Percentiles rank a stretch among this genome's conserved stretches.
Conservation (phyloP, 2,888 invertebrate genomes). For the Apotomis betuletana region DNA sequence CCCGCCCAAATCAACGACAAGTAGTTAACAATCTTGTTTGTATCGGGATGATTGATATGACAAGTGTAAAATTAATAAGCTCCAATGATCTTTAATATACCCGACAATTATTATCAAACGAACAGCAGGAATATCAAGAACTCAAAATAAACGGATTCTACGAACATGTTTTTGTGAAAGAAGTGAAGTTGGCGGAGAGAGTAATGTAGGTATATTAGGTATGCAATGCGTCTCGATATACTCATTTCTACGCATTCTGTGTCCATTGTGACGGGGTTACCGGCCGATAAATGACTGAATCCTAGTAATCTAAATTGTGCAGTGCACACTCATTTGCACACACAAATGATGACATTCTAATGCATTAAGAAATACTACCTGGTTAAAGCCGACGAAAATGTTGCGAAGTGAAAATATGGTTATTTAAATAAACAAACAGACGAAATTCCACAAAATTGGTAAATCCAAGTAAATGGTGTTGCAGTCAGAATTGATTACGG, state of each 20-base stretch:
- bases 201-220: no score
- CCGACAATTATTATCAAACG: neutral
- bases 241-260: slow-evolving; percentile 24
- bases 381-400: no score
- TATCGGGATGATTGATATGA: slow-evolving; percentile 21
- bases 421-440: no score
- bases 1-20: slow-evolving; percentile 3
- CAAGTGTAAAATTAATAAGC: slow-evolving; percentile 6
- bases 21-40: slow-evolving; percentile 26
- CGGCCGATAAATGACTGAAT: slow-evolving; percentile 6
- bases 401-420: no score
- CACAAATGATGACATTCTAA: neutral
- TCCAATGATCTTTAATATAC: neutral
- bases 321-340: neutral
- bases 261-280: slow-evolving; percentile 7
- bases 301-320: neutral
- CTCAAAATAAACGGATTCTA: neutral
- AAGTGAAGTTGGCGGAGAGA: slow-evolving; percentile 15
- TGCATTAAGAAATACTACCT: no score
- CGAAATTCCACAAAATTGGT: neutral
- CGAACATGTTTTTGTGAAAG: neutral
- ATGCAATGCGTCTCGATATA: slow-evolving; percentile 18
- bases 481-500: slow-evolving; percentile 24
- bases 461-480: slow-evolving; percentile 24
- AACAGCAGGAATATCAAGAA: neutral